Conservation (phyloP, 2,113 vertebrate species). For the Uria lomvia region DNA sequence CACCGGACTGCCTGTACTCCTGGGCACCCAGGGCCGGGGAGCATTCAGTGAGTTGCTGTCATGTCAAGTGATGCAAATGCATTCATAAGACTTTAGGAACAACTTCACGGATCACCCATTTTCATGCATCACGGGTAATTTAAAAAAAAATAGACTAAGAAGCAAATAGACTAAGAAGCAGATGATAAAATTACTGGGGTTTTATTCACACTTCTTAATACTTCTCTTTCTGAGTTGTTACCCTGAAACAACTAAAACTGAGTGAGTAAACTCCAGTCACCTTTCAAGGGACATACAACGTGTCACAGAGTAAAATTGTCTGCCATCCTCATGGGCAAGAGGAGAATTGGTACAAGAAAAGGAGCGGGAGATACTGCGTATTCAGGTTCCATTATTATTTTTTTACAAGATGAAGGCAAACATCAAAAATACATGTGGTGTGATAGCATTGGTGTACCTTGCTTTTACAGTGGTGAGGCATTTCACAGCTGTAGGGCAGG, state of each 20-base stretch:
- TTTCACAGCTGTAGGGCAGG: neutral
- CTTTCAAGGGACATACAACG: neutral
- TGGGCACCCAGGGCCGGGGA: conserved; percentile 8
- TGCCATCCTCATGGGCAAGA: neutral
- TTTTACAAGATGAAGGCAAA: neutral
- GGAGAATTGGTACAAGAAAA: neutral
- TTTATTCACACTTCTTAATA: neutral
- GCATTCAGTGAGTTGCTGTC: neutral
- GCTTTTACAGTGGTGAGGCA: neutral
- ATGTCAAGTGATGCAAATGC: neutral
- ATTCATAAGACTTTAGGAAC: conserved; percentile 1
- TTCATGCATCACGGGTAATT: neutral
- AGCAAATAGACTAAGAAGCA: neutral
- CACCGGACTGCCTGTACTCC: neutral
- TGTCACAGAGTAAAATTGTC: neutral
- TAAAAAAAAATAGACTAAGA: neutral
- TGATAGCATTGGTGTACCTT: neutral
- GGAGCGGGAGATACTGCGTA: neutral
- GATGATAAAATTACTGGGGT: neutral
- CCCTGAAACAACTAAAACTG: neutral
- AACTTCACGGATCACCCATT: neutral
- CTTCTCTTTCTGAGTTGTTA: neutral
- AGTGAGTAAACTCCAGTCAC: neutral
- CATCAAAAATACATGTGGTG: neutral
- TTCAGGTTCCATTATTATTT: neutral